Evolutionary conservation across 2,888 invertebrate species (phyloP).

Genomic region (Choreutis nemorana): DNA sequence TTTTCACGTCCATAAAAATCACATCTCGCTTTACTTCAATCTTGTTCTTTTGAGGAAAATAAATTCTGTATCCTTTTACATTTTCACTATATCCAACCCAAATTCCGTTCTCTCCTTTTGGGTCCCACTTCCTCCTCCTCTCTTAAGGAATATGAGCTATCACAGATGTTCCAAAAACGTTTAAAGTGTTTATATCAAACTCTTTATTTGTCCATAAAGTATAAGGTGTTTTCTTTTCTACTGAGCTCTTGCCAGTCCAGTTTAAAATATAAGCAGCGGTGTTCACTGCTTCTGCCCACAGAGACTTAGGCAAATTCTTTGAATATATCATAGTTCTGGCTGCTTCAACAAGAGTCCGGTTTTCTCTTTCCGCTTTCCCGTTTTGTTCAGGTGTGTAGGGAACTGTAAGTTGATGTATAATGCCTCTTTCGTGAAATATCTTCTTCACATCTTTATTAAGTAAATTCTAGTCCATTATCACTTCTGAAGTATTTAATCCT

Average conservation of each 20-base stretch:
- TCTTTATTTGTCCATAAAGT: constrained; percentile 6
- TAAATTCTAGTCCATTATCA: constrained; percentile 16
- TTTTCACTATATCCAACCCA: constrained; percentile 15
- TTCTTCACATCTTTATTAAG: too few species aligned
- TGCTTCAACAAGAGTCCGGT: constrained; percentile 5
- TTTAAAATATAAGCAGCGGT: constrained; percentile 13
- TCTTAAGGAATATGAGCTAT: constrained; percentile 9
- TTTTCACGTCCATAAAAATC: too few species aligned
- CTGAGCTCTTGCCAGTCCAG: constrained; percentile 7
- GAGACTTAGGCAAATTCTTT: constrained; percentile 9
- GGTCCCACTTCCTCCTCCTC: constrained; percentile 14
- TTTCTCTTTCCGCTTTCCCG: constrained; percentile 4
- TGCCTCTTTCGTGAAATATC: constrained; percentile 1
- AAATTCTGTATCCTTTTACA: constrained; percentile 6
- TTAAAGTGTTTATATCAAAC: constrained; percentile 5
- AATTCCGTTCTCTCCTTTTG: constrained; percentile 11
- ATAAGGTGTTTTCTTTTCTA: constrained; percentile 7
- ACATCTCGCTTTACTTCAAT: constrained; percentile 8
- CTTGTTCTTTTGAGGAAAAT: constrained; percentile 1
- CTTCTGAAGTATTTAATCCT: constrained; percentile 12
- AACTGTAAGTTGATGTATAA: constrained; percentile 1
- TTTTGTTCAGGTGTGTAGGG: constrained; percentile 6
- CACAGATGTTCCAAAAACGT: constrained; percentile 5
- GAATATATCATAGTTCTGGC: constrained; percentile 5
- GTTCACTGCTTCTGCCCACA: constrained; percentile 13